Base-by-base conservation (phyloP, 30 jellyfish, hydroid and myxozoan species). In the Mastigias papua region DNA sequence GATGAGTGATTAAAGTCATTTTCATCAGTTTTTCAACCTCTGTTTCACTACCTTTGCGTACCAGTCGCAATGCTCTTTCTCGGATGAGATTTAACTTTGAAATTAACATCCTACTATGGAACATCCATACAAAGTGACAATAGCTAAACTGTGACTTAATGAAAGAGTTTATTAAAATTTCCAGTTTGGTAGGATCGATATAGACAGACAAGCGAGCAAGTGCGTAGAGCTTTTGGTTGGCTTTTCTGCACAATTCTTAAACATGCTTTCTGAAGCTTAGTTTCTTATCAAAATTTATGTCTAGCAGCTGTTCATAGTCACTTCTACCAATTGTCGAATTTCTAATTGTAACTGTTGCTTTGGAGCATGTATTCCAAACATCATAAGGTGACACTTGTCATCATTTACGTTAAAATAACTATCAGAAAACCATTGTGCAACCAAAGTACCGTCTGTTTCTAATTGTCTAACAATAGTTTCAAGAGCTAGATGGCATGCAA, bases 41-140 rank as follows among this genome's bases (percentile, higher is more conserved):
- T 3, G 5, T 37, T 37, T 37, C 11, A 11, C 54, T 3, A 11
- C 11, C 54, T 37, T 76, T 49, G 88, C 29, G 23, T 37, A 28
- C 66, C 15, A 76, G n/a, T 42, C 48, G 48, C 48, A 51, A 13
- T 37, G 88, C 79, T 48, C 67, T 79, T 27, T 60, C 82, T 1
- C 57, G 67, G 66, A 62, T 27, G 25, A 30, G 34, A 22, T 79
- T 79, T 29, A 79, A 1, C 66, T 79, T 57, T 1, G 32, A 5
- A 58, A 30, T 79, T 10, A 34, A n/a, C 48, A 5, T 29, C 32
- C 90, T 79, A 32, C 57, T 66, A 61, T 79, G 83, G 76, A 79
- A 79, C 90, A 79, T 58, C 83, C 90, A 57, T 4, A 79, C 82
- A 68, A 42, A 81, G 37, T 85, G 91, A 68, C 84, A 81, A 49